phyloP scores from a whole-genome alignment of 2,113 vertebrate genomes.

The Orthonyx spaldingii region DNA sequence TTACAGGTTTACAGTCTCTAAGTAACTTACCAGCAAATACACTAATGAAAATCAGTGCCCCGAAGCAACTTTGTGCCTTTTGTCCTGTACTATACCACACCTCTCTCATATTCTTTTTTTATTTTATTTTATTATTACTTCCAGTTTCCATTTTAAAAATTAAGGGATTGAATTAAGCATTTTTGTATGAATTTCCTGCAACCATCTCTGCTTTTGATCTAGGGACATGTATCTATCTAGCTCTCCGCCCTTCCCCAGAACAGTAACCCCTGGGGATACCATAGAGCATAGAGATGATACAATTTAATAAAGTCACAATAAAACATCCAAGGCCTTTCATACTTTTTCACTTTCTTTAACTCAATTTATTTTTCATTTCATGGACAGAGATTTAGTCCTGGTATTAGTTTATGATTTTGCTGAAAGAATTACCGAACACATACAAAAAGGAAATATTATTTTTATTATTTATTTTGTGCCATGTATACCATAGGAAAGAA shows the following conservation, averaged over 20 bases:
- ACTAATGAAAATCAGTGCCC: not conserved
- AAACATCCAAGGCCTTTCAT: slow-evolving; percentile 77
- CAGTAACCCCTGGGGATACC: slow-evolving; percentile 65
- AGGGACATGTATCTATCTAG: slow-evolving; percentile 32
- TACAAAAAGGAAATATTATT: slow-evolving; percentile 84
- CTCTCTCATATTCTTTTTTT: not conserved
- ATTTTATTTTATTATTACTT: not conserved
- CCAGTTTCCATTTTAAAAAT: slow-evolving; percentile 34
- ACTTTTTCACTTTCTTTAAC: slow-evolving; percentile 80
- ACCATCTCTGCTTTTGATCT: slow-evolving; percentile 21
- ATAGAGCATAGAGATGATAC: slow-evolving; percentile 70
- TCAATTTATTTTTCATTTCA: slow-evolving; percentile 88
- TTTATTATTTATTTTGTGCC: slow-evolving; percentile 80
- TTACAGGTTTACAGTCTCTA: not conserved
- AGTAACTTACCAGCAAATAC: not conserved
- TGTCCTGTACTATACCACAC: not conserved
- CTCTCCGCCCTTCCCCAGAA: slow-evolving; percentile 54
- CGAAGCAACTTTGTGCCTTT: not conserved
- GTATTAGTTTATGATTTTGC: slow-evolving; percentile 86
- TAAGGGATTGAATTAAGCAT: not conserved
- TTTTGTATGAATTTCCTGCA: not conserved
- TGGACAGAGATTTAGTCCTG: slow-evolving; percentile 81
- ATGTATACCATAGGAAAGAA: slow-evolving; percentile 77
- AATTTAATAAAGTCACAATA: slow-evolving; percentile 83
- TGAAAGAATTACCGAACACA: slow-evolving; percentile 80